Base-by-base conservation (phyloP, 2,113 vertebrate genomes). In the Podarcis raffonei region DNA sequence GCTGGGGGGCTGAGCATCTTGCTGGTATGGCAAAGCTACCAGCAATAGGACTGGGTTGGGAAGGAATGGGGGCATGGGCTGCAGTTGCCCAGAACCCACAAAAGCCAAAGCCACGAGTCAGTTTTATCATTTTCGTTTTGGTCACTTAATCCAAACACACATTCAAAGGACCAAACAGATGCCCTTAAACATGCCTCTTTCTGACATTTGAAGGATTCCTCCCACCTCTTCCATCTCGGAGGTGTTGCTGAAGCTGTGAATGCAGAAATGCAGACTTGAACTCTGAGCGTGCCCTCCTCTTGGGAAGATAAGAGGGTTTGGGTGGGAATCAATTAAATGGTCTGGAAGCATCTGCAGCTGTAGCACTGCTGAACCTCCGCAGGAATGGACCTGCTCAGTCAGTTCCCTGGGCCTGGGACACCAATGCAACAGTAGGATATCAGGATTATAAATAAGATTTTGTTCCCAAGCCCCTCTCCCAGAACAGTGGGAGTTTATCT, bases 391-490 rank as follows among this genome's bases (percentile, higher is more conserved):
- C 76, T 32, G 37, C 42, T n/a, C 75, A 32, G 39, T 62, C 59
- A 62, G 59, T 62, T 48, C 79, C 53, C 79, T 82, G 39, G 30
- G 25, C 35, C 48, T 30, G 71, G 86, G 69, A 88, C 35, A 35
- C 79, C 27, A 39, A 23, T 22, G 57, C 32, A 74, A 42, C 37
- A 71, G 27, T 8, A 83, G 66, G 12, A 16, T 65, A 20, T 75
- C 68, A 75, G 25, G 9, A 25, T 32, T 66, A 75, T 27, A 62
- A 37, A 83, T 77, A 72, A 72, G 9, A 39, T 37, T 62, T 62
- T 62, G 59, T 62, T 89, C 88, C 91, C 88, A 66, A 89, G 35
- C 83, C 79, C 84, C 85, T 74, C 88, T 93, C 91, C 90, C 83
- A 1, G 35, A 6, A 39, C 27, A 1, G 78, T 59, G 59, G 57